phyloP scores from a whole-genome alignment of 1,140 invertebrate species.

The Cotesia typhae region DNA sequence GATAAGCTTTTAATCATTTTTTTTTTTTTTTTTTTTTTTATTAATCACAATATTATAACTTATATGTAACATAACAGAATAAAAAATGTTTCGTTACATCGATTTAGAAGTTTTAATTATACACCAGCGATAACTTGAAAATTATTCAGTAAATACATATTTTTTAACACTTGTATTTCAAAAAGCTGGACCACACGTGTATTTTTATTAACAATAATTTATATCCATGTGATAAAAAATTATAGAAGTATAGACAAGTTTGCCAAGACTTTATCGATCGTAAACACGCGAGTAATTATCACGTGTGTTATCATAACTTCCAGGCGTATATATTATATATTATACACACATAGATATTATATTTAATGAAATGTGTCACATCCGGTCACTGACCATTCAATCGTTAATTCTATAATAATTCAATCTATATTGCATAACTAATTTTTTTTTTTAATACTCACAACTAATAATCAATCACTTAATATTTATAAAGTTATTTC shows the following conservation, averaged over 20 bases:
- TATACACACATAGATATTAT: too few relatives aligned
- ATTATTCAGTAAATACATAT: too few relatives aligned
- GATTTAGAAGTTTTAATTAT: too few relatives aligned
- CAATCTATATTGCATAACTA: slow-evolving; percentile 19
- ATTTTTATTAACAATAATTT: neutral
- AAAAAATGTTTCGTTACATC: too few relatives aligned
- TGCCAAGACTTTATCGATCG: slow-evolving; percentile 48
- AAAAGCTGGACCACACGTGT: too few relatives aligned
- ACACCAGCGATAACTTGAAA: too few relatives aligned
- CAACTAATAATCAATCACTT: neutral
- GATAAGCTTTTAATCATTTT: too few relatives aligned
- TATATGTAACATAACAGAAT: too few relatives aligned
- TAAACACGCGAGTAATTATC: slow-evolving; percentile 58
- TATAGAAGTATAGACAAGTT: neutral
- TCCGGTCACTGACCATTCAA: slow-evolving; percentile 62
- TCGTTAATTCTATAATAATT: slow-evolving; percentile 47
- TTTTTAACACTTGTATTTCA: too few relatives aligned
- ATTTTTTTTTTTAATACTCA: slow-evolving; percentile 3
- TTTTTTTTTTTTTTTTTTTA: too few relatives aligned
- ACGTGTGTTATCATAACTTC: slow-evolving; percentile 48
- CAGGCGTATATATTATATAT: slow-evolving; percentile 9
- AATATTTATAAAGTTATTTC: too few relatives aligned
- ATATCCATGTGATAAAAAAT: neutral
- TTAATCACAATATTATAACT: too few relatives aligned
- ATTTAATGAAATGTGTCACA: slow-evolving; percentile 46